Evolutionary conservation across 2,888 invertebrate genomes (phyloP), one percentile per base, ranked within the genome.

Genomic region (Scaptomyza flava): DNA sequence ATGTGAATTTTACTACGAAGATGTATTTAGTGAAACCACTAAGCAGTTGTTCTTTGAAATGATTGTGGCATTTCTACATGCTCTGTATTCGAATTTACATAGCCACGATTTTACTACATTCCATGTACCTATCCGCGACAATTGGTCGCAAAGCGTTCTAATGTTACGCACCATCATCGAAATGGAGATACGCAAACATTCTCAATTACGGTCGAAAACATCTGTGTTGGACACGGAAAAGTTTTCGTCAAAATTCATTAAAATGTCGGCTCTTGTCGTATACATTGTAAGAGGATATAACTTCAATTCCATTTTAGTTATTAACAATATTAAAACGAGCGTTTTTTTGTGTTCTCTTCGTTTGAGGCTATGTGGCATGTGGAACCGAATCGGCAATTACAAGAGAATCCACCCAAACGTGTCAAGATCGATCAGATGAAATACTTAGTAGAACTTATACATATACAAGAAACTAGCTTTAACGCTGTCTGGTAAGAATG

Each of bases 401-500:
- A 51, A 1, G 48, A 60, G 6, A 31, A 23, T 6, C 61, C 56
- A 0, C 60, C 64, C 4, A 91, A 91, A 77, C 73, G 90, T 8
- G 12, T 65, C 0, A 79, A 64, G 41, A 17, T 79, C 0, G 90
- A 90, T 61, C 68, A 76, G 59, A 58, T 90, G 30, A 90, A 89
- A 23, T 58, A 41, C 3, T 17, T 91, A 17, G 68, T 91, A 11
- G 33, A 60, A 2, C 59, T 84, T 2, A 79, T 85, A 12, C 78
- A 78, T 27, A 72, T 64, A 6, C 63, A 75, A 7, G 77, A 83
- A 11, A 60, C 66, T 2, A 73, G 68, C 3, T 88, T 89, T 14
- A 90, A 87, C 74, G 90, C 87, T 45, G 79, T 86, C 36, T 91
- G 91, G 91, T 89, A 77, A 33, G 66, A 54, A 30, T n/a, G 3